These are phyloP conservation scores for Rhopalosiphum padi DNA, from an alignment of 1,140 invertebrate species.

Conservation along the genomic window DNA sequence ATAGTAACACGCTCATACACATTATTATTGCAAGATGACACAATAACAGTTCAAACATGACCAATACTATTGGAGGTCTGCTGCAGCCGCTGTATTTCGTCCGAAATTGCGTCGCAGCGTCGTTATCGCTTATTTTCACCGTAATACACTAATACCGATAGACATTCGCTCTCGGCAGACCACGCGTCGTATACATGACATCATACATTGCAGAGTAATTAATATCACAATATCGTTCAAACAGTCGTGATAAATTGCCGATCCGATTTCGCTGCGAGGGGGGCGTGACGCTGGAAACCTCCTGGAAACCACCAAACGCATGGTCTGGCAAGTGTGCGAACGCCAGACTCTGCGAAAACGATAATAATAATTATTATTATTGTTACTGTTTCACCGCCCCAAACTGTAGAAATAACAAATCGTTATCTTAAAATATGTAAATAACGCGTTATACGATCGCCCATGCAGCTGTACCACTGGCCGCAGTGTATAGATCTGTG, in stretches of 20 bases:
- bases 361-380: neutral
- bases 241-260: neutral
- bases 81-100: neutral
- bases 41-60: no score
- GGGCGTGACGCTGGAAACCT: neutral
- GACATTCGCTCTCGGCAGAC: neutral
- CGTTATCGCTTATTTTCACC: neutral
- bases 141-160: no score
- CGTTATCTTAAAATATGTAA: neutral
- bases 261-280: neutral
- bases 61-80: no score
- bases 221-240: neutral
- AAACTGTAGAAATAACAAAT: neutral
- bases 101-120: neutral
- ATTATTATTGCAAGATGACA: no score
- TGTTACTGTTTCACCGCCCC: neutral
- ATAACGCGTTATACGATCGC: neutral
- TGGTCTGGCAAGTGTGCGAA: neutral
- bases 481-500: neutral
- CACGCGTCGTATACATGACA: neutral
- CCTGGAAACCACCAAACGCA: neutral
- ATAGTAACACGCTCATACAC: no score
- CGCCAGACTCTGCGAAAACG: neutral
- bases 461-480: neutral
- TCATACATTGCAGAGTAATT: neutral